Conservation (phyloP, 2,888 invertebrate species). For the Strigamia maritima region DNA sequence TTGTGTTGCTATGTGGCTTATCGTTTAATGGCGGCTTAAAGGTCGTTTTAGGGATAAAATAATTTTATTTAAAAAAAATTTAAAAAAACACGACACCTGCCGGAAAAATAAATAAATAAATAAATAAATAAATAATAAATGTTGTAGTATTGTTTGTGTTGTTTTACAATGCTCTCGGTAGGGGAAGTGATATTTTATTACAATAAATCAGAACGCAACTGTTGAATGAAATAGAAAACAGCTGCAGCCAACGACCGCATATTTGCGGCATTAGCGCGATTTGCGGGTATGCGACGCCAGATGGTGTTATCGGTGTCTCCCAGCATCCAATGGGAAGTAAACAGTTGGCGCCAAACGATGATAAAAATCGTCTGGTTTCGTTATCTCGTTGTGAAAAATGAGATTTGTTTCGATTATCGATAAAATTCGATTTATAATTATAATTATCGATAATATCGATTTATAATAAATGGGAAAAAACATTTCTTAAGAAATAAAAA, state of each 20-base stretch:
- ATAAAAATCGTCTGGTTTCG: no score
- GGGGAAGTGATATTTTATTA: not conserved
- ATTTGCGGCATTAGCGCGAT: not conserved
- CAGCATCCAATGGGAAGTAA: not conserved
- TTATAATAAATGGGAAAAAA: not conserved
- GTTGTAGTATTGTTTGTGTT: not conserved
- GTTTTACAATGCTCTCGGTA: not conserved
- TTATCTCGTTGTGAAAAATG: no score
- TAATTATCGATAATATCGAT: not conserved
- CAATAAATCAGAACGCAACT: not conserved
- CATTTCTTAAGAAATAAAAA: not conserved
- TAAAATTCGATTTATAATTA: not conserved
- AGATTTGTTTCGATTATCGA: not conserved
- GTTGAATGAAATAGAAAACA: not conserved
- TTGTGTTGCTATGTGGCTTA: not conserved
- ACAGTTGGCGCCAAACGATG: slow-evolving; percentile 23
- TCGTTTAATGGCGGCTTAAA: not conserved
- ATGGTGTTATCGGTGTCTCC: not conserved
- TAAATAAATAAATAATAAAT: no score
- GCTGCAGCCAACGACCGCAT: not conserved
- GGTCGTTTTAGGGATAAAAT: not conserved
- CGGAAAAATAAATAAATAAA: no score
- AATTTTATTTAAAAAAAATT: no score
- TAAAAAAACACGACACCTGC: not conserved
- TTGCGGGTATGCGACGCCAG: not conserved